Conservation (phyloP, 2,797 vertebrate species). For the Dallia pectoralis region DNA sequence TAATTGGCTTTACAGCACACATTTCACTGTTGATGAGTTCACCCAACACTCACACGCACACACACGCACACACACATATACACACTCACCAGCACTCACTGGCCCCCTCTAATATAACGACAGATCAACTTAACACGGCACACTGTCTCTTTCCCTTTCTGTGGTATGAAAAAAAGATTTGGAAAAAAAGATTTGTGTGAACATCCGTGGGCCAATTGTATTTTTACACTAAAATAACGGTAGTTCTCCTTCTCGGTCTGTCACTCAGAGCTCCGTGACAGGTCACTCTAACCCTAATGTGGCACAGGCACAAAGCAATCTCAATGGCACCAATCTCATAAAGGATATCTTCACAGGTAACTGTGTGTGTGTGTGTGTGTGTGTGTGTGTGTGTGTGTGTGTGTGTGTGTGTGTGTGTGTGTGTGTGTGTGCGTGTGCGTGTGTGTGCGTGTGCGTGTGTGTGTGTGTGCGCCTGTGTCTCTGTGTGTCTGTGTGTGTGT, state of each 20-base stretch:
- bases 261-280: constrained; percentile 22
- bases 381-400: no score
- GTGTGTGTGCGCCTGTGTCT: not conserved
- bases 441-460: not conserved
- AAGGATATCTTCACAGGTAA: not conserved
- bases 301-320: not conserved
- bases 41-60: not conserved
- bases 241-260: not conserved
- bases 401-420: no score
- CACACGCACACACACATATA: not conserved
- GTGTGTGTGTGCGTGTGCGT: not conserved
- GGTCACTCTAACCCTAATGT: constrained; percentile 51
- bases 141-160: not conserved
- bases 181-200: no score
- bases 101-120: no score
- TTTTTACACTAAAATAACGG: no score
- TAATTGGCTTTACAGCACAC: constrained; percentile 2
- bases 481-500: not conserved
- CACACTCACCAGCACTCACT: no score
- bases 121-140: not conserved
- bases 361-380: not conserved
- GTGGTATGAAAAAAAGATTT: no score
- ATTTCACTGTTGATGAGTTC: not conserved
- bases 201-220: no score
- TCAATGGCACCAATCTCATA: not conserved